Evolutionary conservation across 2,888 invertebrate genomes (phyloP).

Genomic region (Ctena decussata): DNA sequence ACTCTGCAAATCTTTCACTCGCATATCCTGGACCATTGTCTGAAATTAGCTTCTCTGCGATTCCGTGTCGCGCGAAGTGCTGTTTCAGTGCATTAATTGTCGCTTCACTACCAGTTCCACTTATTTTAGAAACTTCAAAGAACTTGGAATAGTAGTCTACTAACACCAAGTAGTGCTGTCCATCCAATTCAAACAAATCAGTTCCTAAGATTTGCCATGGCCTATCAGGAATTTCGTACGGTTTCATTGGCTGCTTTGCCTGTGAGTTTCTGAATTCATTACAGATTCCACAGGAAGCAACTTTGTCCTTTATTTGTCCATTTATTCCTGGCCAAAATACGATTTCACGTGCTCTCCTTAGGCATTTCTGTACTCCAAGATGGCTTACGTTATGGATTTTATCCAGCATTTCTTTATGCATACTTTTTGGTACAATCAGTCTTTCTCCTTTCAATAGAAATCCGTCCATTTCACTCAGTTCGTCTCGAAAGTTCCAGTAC

Average conservation of each 20-base stretch:
- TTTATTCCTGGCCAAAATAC: conserved; percentile 41
- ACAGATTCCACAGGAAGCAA: conserved; percentile 32
- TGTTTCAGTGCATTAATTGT: conserved; percentile 38
- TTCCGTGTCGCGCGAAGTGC: conserved; percentile 23
- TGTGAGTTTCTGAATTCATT: background rate
- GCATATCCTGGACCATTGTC: conserved; percentile 40
- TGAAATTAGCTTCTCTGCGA: conserved; percentile 17
- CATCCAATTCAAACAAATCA: conserved; percentile 21
- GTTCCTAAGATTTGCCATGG: conserved; percentile 24
- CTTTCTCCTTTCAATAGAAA: conserved; percentile 51
- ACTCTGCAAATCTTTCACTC: conserved; percentile 24
- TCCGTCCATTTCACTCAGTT: conserved; percentile 38
- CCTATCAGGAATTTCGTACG: conserved; percentile 29
- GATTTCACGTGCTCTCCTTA: conserved; percentile 28
- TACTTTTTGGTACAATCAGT: conserved; percentile 20
- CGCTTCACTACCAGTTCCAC: background rate
- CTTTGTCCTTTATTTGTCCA: conserved; percentile 32
- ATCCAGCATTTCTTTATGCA: conserved; percentile 37
- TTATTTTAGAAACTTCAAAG: no score
- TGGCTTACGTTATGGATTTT: conserved; percentile 39
- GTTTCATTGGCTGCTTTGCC: conserved; percentile 10
- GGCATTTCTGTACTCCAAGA: conserved; percentile 40
- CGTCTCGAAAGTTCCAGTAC: conserved; percentile 31
- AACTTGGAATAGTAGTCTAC: no score
- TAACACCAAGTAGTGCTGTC: conserved; percentile 18